These are phyloP conservation scores for Caradrina kadenii DNA, from an alignment of 2,888 invertebrate species.

Conservation along the genomic window DNA sequence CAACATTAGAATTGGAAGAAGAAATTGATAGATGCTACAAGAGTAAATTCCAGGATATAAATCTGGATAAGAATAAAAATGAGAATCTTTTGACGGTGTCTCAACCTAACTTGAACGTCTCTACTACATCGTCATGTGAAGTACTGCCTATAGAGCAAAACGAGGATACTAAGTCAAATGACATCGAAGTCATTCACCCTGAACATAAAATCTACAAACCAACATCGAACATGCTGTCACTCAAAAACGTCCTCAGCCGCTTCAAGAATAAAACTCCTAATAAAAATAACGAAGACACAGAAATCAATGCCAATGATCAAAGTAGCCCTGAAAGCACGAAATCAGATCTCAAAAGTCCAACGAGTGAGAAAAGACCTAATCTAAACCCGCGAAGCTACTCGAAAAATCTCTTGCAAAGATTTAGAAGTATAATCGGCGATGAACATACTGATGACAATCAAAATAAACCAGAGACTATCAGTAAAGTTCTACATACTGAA, in stretches of 20 bases:
- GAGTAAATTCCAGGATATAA: constrained; percentile 84
- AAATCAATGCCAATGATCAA: constrained; percentile 86
- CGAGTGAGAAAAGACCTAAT: constrained; percentile 82
- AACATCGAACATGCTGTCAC: constrained; percentile 88
- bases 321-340: constrained; percentile 79
- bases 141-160: constrained; percentile 85
- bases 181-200: constrained; percentile 91
- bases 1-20: constrained; percentile 87
- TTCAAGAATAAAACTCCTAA: constrained; percentile 86
- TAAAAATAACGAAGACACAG: constrained; percentile 80
- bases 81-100: constrained; percentile 78
- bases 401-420: constrained; percentile 86
- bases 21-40: constrained; percentile 89
- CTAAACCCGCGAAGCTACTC: constrained; percentile 87
- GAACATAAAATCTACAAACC: constrained; percentile 95
- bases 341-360: constrained; percentile 83
- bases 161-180: constrained; percentile 81
- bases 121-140: constrained; percentile 90
- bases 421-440: constrained; percentile 88
- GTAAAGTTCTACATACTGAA: constrained; percentile 66
- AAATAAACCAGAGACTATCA: constrained; percentile 71
- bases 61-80: constrained; percentile 81
- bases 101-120: constrained; percentile 87
- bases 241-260: constrained; percentile 90
- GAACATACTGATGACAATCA: constrained; percentile 84